Base-by-base conservation (phyloP, 1,140 invertebrate genomes). In the Anastrepha ludens region DNA sequence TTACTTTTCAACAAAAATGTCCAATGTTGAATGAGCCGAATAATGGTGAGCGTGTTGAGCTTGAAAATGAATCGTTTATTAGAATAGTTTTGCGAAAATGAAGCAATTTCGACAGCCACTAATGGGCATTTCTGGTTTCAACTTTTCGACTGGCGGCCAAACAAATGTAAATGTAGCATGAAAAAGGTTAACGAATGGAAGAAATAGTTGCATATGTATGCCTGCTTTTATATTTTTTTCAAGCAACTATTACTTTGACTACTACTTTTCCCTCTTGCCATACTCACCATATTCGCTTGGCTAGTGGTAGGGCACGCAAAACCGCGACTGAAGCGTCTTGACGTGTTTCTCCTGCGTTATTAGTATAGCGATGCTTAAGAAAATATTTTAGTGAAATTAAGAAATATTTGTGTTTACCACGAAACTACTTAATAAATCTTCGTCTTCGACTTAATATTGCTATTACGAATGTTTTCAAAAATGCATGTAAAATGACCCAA, bases 91-190 rank as follows among this genome's bases (percentile, higher is more conserved):
- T 50, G 74, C 74, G 44, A 81, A 81, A 81, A 81, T 81, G 74
- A 81, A 81, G 74, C 74, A 81, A 81, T 81, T 81, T 81, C 74
- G 74, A 81, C 74, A 81, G 74, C 74, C 47, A 81, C 74, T 81
- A 81, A 81, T 81, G 74, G 74, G 74, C 74, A 81, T 81, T 81
- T 81, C n/a, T 81, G 74, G 74, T 50, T 81, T 50, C 6, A 55
- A 81, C 74, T 81, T 81, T 81, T 81, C 74, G 55, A 81, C 74
- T 81, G 74, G 74, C 74, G 39, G 47, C 74, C 47, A 20, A 81
- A n/a, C 47, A 81, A 55, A 29, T 81, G 47, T 50, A 81, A 81
- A 81, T 81, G 74, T 81, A 55, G 47, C 74, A 81, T 58, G 74
- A 6, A 55, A 55, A 55, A 55, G 50, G 11, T 55, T 55, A 55